These are phyloP conservation scores for Elysia chlorotica DNA, from an alignment of 1,140 invertebrate species.

Conservation along the genomic window DNA sequence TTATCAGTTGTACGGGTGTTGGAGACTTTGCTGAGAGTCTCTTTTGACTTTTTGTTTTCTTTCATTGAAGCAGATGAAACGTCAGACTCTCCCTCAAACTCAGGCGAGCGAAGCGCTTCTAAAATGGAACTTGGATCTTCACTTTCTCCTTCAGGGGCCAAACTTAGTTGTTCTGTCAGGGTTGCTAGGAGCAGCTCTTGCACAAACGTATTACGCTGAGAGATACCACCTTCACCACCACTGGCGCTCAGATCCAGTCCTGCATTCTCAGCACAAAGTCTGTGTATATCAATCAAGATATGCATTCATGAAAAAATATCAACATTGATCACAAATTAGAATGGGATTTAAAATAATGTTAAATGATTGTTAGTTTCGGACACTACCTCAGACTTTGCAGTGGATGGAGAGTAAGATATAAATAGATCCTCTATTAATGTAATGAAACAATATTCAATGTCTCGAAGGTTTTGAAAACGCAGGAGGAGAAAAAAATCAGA, in stretches of 20 bases:
- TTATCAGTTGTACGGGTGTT: slow-evolving; percentile 1
- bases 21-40: slow-evolving; percentile 23
- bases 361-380: too few relatives aligned
- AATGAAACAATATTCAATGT: too few relatives aligned
- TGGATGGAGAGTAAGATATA: too few relatives aligned
- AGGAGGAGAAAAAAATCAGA: too few relatives aligned
- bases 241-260: slow-evolving; percentile 67
- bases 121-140: slow-evolving; percentile 32
- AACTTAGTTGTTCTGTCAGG: slow-evolving; percentile 62
- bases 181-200: slow-evolving; percentile 73
- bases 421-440: too few relatives aligned
- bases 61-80: slow-evolving; percentile 16
- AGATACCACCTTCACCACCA: slow-evolving; percentile 67
- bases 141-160: slow-evolving; percentile 31
- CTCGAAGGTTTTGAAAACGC: too few relatives aligned
- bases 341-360: too few relatives aligned
- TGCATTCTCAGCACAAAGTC: slow-evolving; percentile 63
- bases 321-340: too few relatives aligned
- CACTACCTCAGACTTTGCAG: too few relatives aligned
- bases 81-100: slow-evolving; percentile 24
- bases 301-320: not conserved
- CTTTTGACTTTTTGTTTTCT: slow-evolving; percentile 7
- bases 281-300: slow-evolving; percentile 50
- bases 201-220: slow-evolving; percentile 73
- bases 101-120: slow-evolving; percentile 27